phyloP scores from a whole-genome alignment of 2,888 invertebrate genomes.

The Drosophila mimetica region DNA sequence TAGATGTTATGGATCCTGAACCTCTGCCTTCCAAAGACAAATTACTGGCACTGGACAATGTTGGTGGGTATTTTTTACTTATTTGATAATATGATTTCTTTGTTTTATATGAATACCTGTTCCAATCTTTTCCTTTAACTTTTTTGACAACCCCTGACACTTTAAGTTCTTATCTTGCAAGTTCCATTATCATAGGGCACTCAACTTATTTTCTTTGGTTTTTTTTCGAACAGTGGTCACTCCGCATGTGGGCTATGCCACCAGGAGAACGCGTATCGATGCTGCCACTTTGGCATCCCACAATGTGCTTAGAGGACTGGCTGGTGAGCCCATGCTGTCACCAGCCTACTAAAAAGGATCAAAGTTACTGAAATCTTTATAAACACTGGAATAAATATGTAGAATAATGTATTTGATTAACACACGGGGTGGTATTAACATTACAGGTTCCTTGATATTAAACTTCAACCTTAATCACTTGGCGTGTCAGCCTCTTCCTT shows the following conservation, averaged over 20 bases:
- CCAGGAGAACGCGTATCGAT: slow-evolving; percentile 89
- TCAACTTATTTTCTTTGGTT: slow-evolving; percentile 55
- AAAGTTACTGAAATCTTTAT: background rate
- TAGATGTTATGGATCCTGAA: slow-evolving; percentile 96
- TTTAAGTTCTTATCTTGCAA: slow-evolving; percentile 15
- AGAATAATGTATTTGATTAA: background rate
- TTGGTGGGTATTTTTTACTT: slow-evolving; percentile 86
- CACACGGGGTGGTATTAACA: background rate
- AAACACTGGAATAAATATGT: background rate
- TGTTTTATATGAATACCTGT: background rate
- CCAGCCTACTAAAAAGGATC: slow-evolving; percentile 85
- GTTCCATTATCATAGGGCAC: slow-evolving; percentile 5
- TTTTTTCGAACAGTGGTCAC: slow-evolving; percentile 89
- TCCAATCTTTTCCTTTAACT: background rate
- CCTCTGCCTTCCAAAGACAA: slow-evolving; percentile 92
- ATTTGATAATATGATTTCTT: background rate
- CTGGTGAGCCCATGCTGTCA: slow-evolving; percentile 89
- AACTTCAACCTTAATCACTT: slow-evolving; percentile 29
- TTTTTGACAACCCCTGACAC: slow-evolving; percentile 1
- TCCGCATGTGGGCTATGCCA: slow-evolving; percentile 96
- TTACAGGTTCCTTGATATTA: slow-evolving; percentile 3
- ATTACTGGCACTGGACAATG: slow-evolving; percentile 91
- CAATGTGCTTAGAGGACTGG: slow-evolving; percentile 91
- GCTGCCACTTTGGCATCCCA: slow-evolving; percentile 92
- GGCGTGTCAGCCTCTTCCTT: slow-evolving; percentile 61